Evolutionary conservation across 2,113 vertebrate species (phyloP), one percentile per base, ranked within the genome.

Genomic region (Tupaia chinensis): DNA sequence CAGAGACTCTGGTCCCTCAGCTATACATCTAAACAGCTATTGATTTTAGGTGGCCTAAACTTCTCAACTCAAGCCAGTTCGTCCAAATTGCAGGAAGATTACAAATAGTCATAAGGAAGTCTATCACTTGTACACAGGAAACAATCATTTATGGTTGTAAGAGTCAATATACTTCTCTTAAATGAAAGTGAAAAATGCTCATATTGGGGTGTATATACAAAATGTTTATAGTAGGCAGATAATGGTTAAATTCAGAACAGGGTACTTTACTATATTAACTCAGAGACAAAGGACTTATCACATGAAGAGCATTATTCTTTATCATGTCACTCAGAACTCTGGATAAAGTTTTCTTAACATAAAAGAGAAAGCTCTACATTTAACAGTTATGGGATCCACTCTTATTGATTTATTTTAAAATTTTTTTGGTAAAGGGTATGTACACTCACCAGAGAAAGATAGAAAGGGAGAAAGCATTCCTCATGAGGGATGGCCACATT

Each of bases 51-150:
- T 94, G 34, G 17, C 5, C 32, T 79, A 74, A 65, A 5, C 7
- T 69, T 91, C 70, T 12, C 23, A 44, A 20, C 27, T 86, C 23
- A 92, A 81, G 3, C 78, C 11, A 68, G 8, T 6, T 58, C 92
- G 10, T 20, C 13, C 56, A 29, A 82, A 32, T 61, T 74, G 9
- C 27, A 74, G 44, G 12, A 74, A 32, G 12, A 79, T 91, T 93
- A 91, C n/a, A 95, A 86, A 60, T 32, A 81, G 13, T 96, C 53
- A 82, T 54, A 44, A 69, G 17, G 6, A 93, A 94, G 82, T 79
- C 32, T 25, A 58, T 68, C 53, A 72, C 8, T 77, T 86, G 5
- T 63, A 84, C 16, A 65, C 0, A n/a, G 63, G 17, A 93, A 82
- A 73, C 2, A 86, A 32, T 22, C 7, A 77, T 66, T 94, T 89